Percentiles rank a stretch among this genome's conserved stretches.
Conservation (phyloP, 2,797 vertebrate genomes). For the Borostomias antarcticus region DNA sequence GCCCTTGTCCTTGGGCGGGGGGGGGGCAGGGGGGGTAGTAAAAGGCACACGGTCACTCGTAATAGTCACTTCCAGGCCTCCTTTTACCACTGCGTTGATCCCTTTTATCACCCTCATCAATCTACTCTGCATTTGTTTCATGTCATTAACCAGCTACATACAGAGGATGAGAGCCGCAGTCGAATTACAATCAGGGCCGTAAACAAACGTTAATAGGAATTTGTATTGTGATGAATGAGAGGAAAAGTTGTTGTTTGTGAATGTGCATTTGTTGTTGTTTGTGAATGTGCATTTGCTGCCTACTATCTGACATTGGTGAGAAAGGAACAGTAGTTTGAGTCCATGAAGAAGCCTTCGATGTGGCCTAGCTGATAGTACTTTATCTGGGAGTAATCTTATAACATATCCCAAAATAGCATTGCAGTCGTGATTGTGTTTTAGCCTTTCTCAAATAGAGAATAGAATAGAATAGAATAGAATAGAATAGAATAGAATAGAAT, state of each 20-base stretch:
- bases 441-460: background rate
- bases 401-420: background rate
- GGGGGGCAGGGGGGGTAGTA: background rate
- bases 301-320: background rate
- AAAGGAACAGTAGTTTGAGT: background rate
- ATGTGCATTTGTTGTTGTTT: background rate
- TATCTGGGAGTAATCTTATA: background rate
- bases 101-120: background rate
- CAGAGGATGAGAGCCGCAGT: background rate
- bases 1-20: conserved; percentile 23
- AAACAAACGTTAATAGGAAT: background rate
- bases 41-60: background rate
- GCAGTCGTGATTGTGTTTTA: background rate
- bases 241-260: background rate
- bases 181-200: background rate
- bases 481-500: no score
- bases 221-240: conserved; percentile 4
- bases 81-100: background rate
- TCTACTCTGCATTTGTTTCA: conserved; percentile 6
- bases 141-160: conserved; percentile 6
- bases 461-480: background rate
- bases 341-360: background rate
- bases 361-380: background rate
- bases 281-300: background rate
- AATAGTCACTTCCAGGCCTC: background rate